These are phyloP conservation scores for Neopelma chrysocephalum DNA, from an alignment of 2,797 vertebrate species.

Conservation along the genomic window DNA sequence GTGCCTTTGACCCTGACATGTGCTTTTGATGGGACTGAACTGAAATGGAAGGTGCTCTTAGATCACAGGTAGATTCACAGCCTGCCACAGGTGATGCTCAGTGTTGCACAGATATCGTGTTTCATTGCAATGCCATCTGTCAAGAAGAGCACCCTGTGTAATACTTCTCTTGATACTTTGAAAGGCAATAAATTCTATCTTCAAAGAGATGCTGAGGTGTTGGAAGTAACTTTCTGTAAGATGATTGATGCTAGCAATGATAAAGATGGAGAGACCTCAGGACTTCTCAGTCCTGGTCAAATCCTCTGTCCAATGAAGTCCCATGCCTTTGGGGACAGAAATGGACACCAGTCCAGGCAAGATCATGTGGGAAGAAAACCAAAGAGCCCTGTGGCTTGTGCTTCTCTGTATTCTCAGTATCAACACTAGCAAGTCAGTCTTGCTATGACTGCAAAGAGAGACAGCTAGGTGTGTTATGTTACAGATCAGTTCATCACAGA, in stretches of 20 bases:
- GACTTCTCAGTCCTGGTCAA: neutral
- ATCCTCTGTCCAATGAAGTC: neutral
- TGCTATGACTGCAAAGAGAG: neutral
- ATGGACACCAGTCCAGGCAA: neutral
- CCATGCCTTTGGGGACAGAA: neutral
- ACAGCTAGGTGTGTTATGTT: neutral
- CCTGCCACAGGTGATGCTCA: neutral
- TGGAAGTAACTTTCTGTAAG: neutral
- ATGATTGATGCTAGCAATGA: neutral
- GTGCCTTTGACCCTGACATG: neutral
- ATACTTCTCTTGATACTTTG: neutral
- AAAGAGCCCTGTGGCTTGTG: neutral
- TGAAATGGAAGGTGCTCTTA: neutral
- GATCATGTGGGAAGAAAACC: neutral
- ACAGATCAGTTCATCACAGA: neutral
- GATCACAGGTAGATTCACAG: neutral
- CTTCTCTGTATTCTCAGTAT: neutral
- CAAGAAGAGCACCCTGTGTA: neutral
- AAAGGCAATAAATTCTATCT: neutral
- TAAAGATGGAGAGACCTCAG: neutral
- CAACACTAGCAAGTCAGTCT: neutral
- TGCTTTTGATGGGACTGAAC: neutral
- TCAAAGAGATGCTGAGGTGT: neutral
- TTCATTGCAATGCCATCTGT: neutral
- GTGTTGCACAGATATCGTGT: neutral